phyloP scores from a whole-genome alignment of 2,888 invertebrate genomes.

The Eremobia ochroleuca region DNA sequence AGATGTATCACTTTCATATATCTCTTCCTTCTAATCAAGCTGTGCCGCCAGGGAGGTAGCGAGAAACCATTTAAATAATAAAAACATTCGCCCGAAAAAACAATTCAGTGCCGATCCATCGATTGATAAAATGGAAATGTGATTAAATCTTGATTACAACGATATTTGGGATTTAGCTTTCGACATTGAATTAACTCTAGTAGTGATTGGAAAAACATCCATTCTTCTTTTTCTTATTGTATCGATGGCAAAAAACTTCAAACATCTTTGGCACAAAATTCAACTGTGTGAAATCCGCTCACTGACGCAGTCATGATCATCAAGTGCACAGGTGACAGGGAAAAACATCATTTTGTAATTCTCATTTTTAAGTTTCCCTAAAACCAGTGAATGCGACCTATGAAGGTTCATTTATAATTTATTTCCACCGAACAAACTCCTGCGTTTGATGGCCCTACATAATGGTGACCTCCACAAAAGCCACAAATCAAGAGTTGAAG shows the following conservation, averaged over 20 bases:
- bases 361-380: slow-evolving; percentile 14
- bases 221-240: neutral
- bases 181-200: slow-evolving; percentile 28
- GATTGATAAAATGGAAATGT: slow-evolving; percentile 53
- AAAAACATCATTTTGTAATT: neutral
- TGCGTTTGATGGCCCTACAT: slow-evolving; percentile 45
- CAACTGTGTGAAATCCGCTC: neutral
- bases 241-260: neutral
- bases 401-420: slow-evolving; percentile 38
- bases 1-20: slow-evolving; percentile 27
- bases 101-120: slow-evolving; percentile 45
- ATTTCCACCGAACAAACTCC: slow-evolving; percentile 37
- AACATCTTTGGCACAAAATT: neutral
- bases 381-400: neutral
- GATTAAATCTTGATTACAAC: slow-evolving; percentile 40
- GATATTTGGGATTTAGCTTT: slow-evolving; percentile 20
- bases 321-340: neutral
- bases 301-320: neutral
- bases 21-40: slow-evolving; percentile 35
- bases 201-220: neutral
- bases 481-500: slow-evolving; percentile 54
- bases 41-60: slow-evolving; percentile 42
- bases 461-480: slow-evolving; percentile 42
- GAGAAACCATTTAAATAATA: slow-evolving; percentile 63
- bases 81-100: slow-evolving; percentile 61